Conservation (phyloP, 2,888 invertebrate genomes). For the Stenodema calcarata region DNA sequence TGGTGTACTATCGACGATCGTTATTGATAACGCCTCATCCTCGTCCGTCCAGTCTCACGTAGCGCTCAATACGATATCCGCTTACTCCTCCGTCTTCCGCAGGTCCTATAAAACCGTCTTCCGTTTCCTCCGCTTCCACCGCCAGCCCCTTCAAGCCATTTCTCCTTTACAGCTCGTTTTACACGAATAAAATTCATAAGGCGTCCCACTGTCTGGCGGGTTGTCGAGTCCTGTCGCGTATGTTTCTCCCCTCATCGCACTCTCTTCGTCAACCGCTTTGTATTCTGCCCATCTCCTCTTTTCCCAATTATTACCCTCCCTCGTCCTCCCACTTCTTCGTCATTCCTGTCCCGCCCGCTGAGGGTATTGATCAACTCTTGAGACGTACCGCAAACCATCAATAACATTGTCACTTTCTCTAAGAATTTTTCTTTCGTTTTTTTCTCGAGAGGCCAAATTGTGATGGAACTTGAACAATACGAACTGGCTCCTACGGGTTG, state of each 20-base stretch:
- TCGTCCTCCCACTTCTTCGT: neutral
- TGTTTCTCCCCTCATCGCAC: constrained; percentile 27
- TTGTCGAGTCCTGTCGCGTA: constrained; percentile 51
- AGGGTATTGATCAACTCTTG: constrained; percentile 44
- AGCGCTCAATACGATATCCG: neutral
- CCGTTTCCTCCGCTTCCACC: neutral
- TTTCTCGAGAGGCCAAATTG: neutral
- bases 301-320: constrained; percentile 50
- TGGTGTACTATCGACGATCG: neutral
- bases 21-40: neutral
- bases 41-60: neutral
- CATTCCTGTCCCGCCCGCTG: neutral
- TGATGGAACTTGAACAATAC: too few relatives aligned
- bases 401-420: constrained; percentile 33
- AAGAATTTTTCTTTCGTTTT: neutral
- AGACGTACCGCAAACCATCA: constrained; percentile 47
- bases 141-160: neutral
- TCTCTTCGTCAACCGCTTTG: constrained; percentile 40
- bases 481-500: too few relatives aligned
- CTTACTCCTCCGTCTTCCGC: neutral
- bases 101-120: neutral
- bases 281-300: constrained; percentile 40
- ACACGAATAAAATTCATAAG: constrained; percentile 50
- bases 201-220: constrained; percentile 33
- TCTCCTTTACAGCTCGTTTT: constrained; percentile 1